Base-by-base conservation (phyloP, 2,888 invertebrate genomes). In the Ecliptopera silaceata region DNA sequence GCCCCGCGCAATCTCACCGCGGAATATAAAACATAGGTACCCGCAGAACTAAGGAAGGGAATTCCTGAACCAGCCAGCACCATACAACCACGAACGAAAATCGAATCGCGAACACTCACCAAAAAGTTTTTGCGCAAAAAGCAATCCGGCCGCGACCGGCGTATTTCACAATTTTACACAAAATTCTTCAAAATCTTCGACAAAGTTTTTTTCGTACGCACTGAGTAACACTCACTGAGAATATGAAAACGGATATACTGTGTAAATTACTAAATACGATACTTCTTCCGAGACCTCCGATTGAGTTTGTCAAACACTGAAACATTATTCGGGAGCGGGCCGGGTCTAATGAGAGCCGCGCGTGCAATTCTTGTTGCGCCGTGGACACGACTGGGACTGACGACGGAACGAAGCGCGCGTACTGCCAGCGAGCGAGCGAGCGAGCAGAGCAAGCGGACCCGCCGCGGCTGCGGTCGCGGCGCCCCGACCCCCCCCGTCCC, bases 131-230 rank as follows among this genome's bases (percentile, higher is more conserved):
- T 85, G 89, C 88, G 90, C 80, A 88, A 88, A 59, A 80, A 75
- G 83, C 83, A 82, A 87, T 87, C 89, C 90, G 83, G 82, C 84
- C 77, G 79, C 78, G 73, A 83, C 88, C 88, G 88, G 86, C 77
- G 86, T 84, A 84, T 87, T 88, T 88, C 91, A 90, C 90, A 90
- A 88, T 86, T 88, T 87, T 85, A 86, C 89, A 88, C 90, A 88
- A 89, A 86, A 89, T 88, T 89, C 88, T 91, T 92, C 87, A 91
- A 87, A 91, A 91, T 91, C 89, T 90, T 86, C 89, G 89, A 88
- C 84, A 85, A 91, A 91, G 91, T 92, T 92, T 92, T 92, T 91
- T 92, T 77, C 91, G 86, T 86, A 92, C 91, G 86, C 91, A 92
- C 89, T 91, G 91, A 82, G 91, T 89, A 83, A 91, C 91, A 91